phyloP scores from a whole-genome alignment of 2,113 vertebrate species.

The Gobiocypris rarus region DNA sequence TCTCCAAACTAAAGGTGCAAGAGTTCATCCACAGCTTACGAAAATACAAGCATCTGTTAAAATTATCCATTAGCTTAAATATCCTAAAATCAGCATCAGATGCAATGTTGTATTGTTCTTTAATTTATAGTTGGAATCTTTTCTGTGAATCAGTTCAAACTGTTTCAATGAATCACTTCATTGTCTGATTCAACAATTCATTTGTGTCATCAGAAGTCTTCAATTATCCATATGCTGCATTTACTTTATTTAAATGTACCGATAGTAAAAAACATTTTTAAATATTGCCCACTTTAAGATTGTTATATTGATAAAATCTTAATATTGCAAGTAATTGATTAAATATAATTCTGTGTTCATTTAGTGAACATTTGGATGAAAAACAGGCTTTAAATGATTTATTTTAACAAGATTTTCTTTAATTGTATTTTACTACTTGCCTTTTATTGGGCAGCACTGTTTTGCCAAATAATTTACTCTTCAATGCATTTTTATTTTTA shows the following conservation, averaged over 20 bases:
- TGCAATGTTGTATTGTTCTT: background rate
- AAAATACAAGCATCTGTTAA: background rate
- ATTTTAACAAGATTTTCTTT: background rate
- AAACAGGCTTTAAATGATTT: background rate
- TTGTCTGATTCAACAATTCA: background rate
- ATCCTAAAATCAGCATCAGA: background rate
- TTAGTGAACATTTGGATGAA: background rate
- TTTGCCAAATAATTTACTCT: background rate
- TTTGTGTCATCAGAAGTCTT: background rate
- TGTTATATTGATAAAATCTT: too few relatives aligned
- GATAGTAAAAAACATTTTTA: too few relatives aligned
- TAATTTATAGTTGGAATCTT: background rate
- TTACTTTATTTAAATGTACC: background rate
- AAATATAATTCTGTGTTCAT: background rate
- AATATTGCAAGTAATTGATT: too few relatives aligned
- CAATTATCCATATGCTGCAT: background rate
- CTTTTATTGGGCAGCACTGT: background rate
- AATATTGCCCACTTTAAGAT: background rate
- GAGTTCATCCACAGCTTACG: background rate
- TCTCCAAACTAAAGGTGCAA: conserved; percentile 93
- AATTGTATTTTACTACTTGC: background rate
- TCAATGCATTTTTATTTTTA: background rate
- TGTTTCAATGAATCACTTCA: too few relatives aligned
- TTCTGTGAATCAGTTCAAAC: background rate
- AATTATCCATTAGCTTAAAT: background rate